Base-by-base conservation (phyloP, 1,140 invertebrate genomes). In the Lycorma delicatula region DNA sequence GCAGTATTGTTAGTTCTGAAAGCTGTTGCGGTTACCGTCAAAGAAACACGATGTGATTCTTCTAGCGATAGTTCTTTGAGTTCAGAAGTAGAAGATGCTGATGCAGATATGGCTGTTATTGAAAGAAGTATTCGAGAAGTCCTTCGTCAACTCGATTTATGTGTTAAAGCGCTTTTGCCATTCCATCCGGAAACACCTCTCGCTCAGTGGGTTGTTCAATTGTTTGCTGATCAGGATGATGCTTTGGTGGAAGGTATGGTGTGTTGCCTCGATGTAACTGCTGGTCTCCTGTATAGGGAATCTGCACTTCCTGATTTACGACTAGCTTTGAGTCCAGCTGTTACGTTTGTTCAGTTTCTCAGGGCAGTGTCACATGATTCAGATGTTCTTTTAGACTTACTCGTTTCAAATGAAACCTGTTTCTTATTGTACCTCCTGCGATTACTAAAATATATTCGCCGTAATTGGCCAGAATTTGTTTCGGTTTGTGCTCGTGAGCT, bases 211-310 rank as follows among this genome's bases (percentile, higher is more conserved):
- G 78, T 93, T 51, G 86, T 93, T 41, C 86, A 89, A 68, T 73
- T 94, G 38, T 93, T 94, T 67, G 83, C 84, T 62, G 89, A 93
- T 72, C 90, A 93, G 71, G 91, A 94, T 69, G 91, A 94, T 70
- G 89, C 89, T 63, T 70, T 94, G 51, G 87, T 93, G 23, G 91
- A 93, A 75, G 85, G 87, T n/a, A 90, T 94, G 88, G 86, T 93
- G 1, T 93, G 90, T 71, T 89, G 87, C 36, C 71, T 93, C 27
- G 90, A 93, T 70, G 89, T 92, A 25, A 88, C 86, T 3, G 83
- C 87, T 38, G 89, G 88, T 48, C 81, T 92, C 20, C 87, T 86
- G 23, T 87, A 88, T 66, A 80, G 87, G 44, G 86, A 88, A 66
- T 61, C 68, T 58, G 85, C 85, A 4, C 86, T 85, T 63, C 84